Base-by-base conservation (phyloP, 2,888 invertebrate genomes). In the Prenolepis imparis region DNA sequence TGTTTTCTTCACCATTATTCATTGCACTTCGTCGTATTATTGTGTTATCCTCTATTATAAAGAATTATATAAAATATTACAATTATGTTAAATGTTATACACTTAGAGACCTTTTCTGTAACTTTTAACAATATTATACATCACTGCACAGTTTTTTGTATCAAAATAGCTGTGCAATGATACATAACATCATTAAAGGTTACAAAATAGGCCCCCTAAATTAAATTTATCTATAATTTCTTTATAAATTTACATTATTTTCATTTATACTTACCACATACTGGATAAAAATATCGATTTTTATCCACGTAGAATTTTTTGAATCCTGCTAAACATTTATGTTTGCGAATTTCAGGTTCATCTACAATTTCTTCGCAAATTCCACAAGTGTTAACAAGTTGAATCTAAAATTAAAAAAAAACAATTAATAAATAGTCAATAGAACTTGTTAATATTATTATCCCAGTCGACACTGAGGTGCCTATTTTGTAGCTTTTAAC, bases 1-100 rank as follows among this genome's bases (percentile, higher is more conserved):
- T 55, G n/a, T n/a, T n/a, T n/a, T 55, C 55, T 55, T n/a, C 9
- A 18, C 52, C 52, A 55, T 55, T 55, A 55, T n/a, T 55, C n/a
- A 55, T 55, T 55, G 9, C 9, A 55, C 55, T 55, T n/a, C 21
- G 21, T 9, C 21, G 55, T 21, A 55, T 55, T 55, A 55, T 55
- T 18, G 18, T 52, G 0, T 3, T 3, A 21, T 55, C 55, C 8
- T 55, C 55, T 55, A 3, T n/a, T 9, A 3, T 55, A n/a, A 55
- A 21, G 8, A 55, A 55, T 55, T n/a, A 55, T 55, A 6, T 48
- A 48, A 39, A 39, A 39, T 39, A 39, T 36, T 36, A 36, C 28
- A 36, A 36, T 36, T 36, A 36, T 28, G 28, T 28, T 28, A 28
- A 28, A 28, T 28, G 28, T 28, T 28, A 28, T 28, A 28, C 28